phyloP scores from a whole-genome alignment of 2,797 vertebrate species.

The Microtus agrestis region DNA sequence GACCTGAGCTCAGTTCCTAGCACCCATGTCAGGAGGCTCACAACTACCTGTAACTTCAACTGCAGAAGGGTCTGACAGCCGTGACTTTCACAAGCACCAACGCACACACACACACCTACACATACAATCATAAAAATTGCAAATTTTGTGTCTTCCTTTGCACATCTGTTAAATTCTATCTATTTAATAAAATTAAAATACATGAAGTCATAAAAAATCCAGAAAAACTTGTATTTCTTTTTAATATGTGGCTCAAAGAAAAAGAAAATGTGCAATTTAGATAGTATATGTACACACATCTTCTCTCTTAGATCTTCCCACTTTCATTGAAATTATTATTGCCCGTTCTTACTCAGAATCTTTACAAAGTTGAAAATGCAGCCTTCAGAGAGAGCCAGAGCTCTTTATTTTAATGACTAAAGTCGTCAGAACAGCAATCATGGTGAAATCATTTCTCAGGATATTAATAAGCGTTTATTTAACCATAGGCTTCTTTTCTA shows the following conservation, averaged over 20 bases:
- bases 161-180: neutral
- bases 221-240: neutral
- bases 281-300: neutral
- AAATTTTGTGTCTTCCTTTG: slow-evolving; percentile 63
- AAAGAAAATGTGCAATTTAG: slow-evolving; percentile 33
- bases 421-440: slow-evolving; percentile 47
- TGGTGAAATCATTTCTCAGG: slow-evolving; percentile 57
- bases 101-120: neutral
- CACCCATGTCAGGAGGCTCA: rapidly evolving
- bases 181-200: slow-evolving; percentile 42
- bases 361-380: slow-evolving; percentile 53
- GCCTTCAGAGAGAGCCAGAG: slow-evolving; percentile 50
- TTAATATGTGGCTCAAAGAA: neutral
- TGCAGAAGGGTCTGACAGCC: neutral
- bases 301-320: neutral
- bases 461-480: slow-evolving; percentile 68
- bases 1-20: neutral
- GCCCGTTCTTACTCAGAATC: slow-evolving; percentile 51
- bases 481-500: slow-evolving; percentile 30
- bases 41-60: neutral
- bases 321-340: slow-evolving; percentile 1
- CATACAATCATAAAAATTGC: neutral
- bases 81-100: too few species aligned
- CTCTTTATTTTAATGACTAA: slow-evolving; percentile 65
- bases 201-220: neutral